Percentiles rank a stretch among this genome's conserved stretches.
These are phyloP conservation scores for Suncus etruscus DNA, from an alignment of 2,113 vertebrate species.

Conservation along the genomic window DNA sequence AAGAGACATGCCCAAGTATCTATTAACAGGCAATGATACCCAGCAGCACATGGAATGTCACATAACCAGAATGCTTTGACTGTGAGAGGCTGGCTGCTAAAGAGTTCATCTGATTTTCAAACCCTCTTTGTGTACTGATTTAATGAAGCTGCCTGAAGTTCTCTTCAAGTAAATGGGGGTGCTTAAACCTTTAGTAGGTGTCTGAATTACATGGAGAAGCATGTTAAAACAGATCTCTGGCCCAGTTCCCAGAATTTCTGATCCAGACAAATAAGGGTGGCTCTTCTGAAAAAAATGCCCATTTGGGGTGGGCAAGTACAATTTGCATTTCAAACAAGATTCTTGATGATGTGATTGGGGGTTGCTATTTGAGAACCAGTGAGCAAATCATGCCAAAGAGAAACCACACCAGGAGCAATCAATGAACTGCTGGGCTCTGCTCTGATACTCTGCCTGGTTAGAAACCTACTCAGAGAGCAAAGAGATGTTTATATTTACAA, in stretches of 20 bases:
- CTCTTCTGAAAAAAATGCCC: slow-evolving; percentile 30
- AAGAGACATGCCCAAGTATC: not conserved
- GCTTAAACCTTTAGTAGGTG: slow-evolving; percentile 8
- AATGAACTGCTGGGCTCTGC: slow-evolving; percentile 7
- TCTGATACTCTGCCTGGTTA: slow-evolving; percentile 8
- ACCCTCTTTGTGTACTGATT: not conserved
- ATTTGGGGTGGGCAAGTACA: not conserved
- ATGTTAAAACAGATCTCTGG: slow-evolving; percentile 43
- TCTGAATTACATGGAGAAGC: not conserved
- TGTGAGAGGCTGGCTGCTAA: slow-evolving; percentile 32
- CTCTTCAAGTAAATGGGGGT: not conserved
- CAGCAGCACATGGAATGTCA: not conserved
- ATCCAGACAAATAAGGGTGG: not conserved
- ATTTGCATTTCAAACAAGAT: slow-evolving; percentile 30
- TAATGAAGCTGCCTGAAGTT: slow-evolving; percentile 28
- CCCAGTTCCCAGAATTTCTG: slow-evolving; percentile 8
- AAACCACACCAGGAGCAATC: not conserved
- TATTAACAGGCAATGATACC: not conserved
- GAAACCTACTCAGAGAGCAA: not conserved
- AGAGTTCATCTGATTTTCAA: not conserved
- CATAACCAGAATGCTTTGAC: not conserved
- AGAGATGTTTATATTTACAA: not conserved
- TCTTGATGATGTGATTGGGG: not conserved
- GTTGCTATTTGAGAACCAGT: slow-evolving; percentile 23
- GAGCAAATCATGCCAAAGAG: not conserved